A percentile compares a stretch with the other conserved stretches of the same genome.
phyloP scores from a whole-genome alignment of 1,140 invertebrate species.

The Anagrus nilaparvatae region DNA sequence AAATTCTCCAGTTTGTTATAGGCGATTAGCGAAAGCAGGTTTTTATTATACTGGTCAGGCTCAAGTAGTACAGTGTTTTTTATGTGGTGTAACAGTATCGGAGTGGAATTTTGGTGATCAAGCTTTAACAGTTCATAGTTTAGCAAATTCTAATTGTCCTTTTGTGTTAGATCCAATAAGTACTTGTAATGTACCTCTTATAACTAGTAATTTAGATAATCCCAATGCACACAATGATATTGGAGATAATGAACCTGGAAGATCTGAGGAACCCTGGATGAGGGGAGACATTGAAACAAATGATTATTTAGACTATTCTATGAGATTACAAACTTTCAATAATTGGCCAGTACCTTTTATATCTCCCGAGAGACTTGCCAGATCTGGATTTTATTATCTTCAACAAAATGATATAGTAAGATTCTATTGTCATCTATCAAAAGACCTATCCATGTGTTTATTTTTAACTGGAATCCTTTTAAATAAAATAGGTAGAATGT shows the following conservation, averaged over 20 bases:
- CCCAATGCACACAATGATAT: neutral
- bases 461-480: constrained; percentile 14
- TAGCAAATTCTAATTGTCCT: constrained; percentile 54
- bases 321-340: constrained; percentile 48
- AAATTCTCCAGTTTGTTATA: constrained; percentile 51
- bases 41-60: constrained; percentile 66
- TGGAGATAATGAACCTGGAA: neutral
- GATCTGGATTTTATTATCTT: constrained; percentile 75
- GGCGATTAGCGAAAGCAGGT: constrained; percentile 65
- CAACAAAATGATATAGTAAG: constrained; percentile 44
- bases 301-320: constrained; percentile 5
- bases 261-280: neutral
- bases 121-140: constrained; percentile 53
- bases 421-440: constrained; percentile 6
- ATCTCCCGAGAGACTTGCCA: constrained; percentile 58
- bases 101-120: constrained; percentile 69
- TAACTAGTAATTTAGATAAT: constrained; percentile 15
- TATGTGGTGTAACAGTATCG: constrained; percentile 58
- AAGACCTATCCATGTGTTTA: neutral
- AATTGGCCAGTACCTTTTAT: constrained; percentile 52
- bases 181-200: constrained; percentile 55
- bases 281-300: neutral
- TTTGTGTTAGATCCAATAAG: constrained; percentile 55
- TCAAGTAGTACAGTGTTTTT: constrained; percentile 64
- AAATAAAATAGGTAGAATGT: constrained; percentile 73